Conservation (phyloP, 2,113 vertebrate species). For the Lampris incognitus region DNA sequence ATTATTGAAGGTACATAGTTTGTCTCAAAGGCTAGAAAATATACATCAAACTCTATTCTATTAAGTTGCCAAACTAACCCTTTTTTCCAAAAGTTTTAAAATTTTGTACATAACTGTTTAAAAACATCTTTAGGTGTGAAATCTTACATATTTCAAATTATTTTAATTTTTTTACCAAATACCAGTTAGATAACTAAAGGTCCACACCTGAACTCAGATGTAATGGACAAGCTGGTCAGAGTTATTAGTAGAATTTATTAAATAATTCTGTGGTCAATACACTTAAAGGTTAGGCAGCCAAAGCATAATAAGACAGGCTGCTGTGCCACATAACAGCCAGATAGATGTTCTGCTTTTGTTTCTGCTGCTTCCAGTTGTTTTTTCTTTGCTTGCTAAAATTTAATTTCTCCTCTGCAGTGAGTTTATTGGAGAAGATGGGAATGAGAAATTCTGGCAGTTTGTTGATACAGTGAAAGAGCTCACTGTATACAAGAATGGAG, state of each 20-base stretch:
- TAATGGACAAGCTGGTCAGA: neutral
- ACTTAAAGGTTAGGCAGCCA: too few species aligned
- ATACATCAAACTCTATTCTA: neutral
- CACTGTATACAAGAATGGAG: conserved; percentile 91
- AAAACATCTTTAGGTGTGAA: too few species aligned
- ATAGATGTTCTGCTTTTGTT: too few species aligned
- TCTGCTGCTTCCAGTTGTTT: neutral
- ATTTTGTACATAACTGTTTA: too few species aligned
- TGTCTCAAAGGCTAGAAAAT: too few species aligned
- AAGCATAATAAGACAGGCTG: neutral
- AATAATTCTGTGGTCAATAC: too few species aligned
- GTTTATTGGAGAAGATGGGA: conserved; percentile 95
- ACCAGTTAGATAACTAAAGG: neutral
- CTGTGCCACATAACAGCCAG: neutral
- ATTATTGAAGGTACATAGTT: too few species aligned
- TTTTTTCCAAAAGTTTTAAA: too few species aligned
- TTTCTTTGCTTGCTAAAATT: neutral
- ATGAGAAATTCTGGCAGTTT: conserved; percentile 99
- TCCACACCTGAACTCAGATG: neutral
- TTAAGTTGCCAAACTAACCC: neutral
- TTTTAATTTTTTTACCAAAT: too few species aligned
- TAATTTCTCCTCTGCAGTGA: conserved; percentile 81
- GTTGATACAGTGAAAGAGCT: conserved; percentile 95
- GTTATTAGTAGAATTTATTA: neutral
- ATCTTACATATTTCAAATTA: too few species aligned